Evolutionary conservation across 2,113 vertebrate species (phyloP).

Genomic region (Spilogale gracilis): DNA sequence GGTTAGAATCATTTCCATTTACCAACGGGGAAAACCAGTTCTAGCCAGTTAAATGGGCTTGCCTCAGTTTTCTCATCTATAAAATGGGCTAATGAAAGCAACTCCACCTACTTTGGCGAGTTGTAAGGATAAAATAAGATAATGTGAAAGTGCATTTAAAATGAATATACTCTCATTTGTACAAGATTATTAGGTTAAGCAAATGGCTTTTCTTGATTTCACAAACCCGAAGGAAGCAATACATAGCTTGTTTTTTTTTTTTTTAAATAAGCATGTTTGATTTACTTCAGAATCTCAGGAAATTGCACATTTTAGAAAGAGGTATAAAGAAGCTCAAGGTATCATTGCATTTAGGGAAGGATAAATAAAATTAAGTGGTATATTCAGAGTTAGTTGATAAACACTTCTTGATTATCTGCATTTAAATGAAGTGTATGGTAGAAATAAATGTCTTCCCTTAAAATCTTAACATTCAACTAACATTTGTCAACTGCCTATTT

Average conservation of each 20-base stretch:
- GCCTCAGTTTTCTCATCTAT: conserved; percentile 55
- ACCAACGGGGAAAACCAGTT: conserved; percentile 50
- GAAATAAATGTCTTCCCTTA: background rate
- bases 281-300: conserved; percentile 17
- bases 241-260: no score
- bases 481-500: background rate
- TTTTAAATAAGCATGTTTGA: background rate
- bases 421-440: background rate
- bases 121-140: conserved; percentile 19
- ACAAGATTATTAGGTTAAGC: conserved; percentile 14
- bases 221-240: conserved; percentile 34
- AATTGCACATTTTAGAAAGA: background rate
- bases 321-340: background rate
- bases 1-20: conserved; percentile 47
- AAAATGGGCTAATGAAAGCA: conserved; percentile 66
- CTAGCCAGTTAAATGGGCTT: conserved; percentile 54
- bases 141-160: conserved; percentile 61
- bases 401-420: background rate
- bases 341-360: background rate
- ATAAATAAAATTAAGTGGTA: background rate
- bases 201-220: conserved; percentile 53
- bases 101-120: conserved; percentile 56
- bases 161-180: conserved; percentile 6
- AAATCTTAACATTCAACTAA: background rate
- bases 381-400: background rate